A percentile compares a stretch with the other conserved stretches of the same genome.
Conservation (phyloP, 2,797 vertebrate species). For the Platalea minor region DNA sequence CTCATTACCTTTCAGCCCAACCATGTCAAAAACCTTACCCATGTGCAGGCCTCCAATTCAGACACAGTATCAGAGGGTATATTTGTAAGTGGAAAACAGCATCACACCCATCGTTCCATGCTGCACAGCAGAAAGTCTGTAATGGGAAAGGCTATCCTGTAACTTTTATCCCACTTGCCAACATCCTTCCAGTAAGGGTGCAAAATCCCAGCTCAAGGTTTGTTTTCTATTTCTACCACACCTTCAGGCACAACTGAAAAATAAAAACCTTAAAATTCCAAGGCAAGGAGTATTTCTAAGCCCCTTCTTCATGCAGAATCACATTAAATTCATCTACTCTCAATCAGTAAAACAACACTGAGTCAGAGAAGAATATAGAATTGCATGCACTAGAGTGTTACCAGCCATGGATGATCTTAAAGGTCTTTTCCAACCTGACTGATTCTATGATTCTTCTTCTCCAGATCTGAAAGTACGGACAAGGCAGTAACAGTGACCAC, state of each 20-base stretch:
- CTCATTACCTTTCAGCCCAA: neutral
- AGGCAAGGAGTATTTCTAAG: neutral
- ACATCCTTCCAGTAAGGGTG: neutral
- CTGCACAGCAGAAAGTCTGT: neutral
- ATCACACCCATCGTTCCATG: neutral
- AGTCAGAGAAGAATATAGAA: neutral
- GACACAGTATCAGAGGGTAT: neutral
- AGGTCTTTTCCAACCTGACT: no score
- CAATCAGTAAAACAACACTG: neutral
- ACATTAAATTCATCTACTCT: neutral
- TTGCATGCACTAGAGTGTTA: neutral
- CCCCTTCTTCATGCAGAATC: neutral
- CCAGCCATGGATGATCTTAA: neutral
- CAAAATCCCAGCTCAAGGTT: neutral
- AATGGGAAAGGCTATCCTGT: neutral
- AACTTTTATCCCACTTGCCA: neutral
- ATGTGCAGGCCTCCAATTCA: neutral
- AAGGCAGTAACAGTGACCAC: neutral
- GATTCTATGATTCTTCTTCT: neutral
- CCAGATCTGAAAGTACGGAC: neutral
- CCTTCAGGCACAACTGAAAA: neutral
- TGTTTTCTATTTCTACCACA: neutral
- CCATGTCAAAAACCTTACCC: neutral
- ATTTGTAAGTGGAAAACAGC: neutral
- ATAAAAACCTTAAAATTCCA: neutral